Evolutionary conservation across 2,113 vertebrate genomes (phyloP), one percentile per base, ranked within the genome.

Genomic region (Carlito syrichta): DNA sequence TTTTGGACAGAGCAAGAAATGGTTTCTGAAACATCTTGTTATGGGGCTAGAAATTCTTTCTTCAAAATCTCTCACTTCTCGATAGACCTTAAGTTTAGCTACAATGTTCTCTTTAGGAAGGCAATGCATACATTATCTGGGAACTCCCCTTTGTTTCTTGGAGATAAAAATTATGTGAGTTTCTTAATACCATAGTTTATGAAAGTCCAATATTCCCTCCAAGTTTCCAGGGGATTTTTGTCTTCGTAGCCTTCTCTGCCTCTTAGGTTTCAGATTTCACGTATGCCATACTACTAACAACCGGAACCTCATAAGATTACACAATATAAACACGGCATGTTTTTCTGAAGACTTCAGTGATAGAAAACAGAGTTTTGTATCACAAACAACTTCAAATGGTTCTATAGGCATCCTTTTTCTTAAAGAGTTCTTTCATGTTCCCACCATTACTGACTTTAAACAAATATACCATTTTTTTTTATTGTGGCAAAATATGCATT

Each of bases 1-100:
- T 76, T 6, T 86, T 93, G 5, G 40, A n/a, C 3, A n/a, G 38
- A 71, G 40, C 17, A 93, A 95, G 30, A 76, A 90, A 27, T 62
- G 43, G 4, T 69, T 20, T 35, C 9, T 27, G 81, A 82, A 60
- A 12, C 8, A 79, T 48, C 32, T 78, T 19, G 9, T 43, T 17
- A 40, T 1, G 78, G 32, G 30, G 50, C 45, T 79, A 11, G 5
- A 63, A 54, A 40, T n/a, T n/a, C 32, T 52, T 56, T 83, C 58
- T 77, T 63, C 81, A 12, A 9, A 13, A 85, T 43, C 35, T 95
- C 6, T 77, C 40, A 19, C 0, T 48, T 83, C 52, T 78, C 77
- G 27, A 32, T n/a, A 10, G 7, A 62, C 4, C 48, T 40, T 43
- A 77, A 43, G 5, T 40, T 40, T 68, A 48, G 23, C 1, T 30